Conservation (phyloP, 2,888 invertebrate species). For the Archaeoteleia sp. region DNA sequence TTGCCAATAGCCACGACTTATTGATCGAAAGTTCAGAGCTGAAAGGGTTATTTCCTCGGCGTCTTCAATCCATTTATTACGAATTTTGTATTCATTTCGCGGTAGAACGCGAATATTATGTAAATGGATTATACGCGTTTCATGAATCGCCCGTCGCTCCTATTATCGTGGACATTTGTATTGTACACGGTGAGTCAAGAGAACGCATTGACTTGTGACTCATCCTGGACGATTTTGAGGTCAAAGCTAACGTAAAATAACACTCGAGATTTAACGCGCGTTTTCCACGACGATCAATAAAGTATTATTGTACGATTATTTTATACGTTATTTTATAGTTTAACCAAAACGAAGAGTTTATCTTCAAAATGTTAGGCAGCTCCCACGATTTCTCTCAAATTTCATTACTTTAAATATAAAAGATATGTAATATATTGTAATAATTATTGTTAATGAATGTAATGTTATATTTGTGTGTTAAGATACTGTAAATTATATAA, state of each 20-base stretch:
- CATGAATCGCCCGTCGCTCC: too few relatives aligned
- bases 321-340: too few relatives aligned
- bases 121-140: not conserved
- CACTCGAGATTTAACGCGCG: too few relatives aligned
- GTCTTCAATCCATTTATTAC: constrained; percentile 35
- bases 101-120: not conserved
- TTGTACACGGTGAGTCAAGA: not conserved
- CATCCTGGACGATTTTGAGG: too few relatives aligned
- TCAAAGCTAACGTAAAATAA: too few relatives aligned
- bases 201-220: not conserved
- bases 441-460: not conserved
- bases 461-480: not conserved
- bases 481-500: constrained; percentile 22
- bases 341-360: constrained; percentile 6
- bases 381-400: too few relatives aligned
- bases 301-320: too few relatives aligned
- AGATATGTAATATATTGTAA: too few relatives aligned
- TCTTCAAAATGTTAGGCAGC: constrained; percentile 1
- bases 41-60: constrained; percentile 15
- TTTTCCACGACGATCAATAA: too few relatives aligned
- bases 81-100: constrained; percentile 30
- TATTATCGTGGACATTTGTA: too few relatives aligned
- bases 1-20: constrained; percentile 31
- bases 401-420: too few relatives aligned
- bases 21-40: constrained; percentile 28